Evolutionary conservation across 2,888 invertebrate genomes (phyloP), one percentile per base, ranked within the genome.

Genomic region (Microplitis deprimator): DNA sequence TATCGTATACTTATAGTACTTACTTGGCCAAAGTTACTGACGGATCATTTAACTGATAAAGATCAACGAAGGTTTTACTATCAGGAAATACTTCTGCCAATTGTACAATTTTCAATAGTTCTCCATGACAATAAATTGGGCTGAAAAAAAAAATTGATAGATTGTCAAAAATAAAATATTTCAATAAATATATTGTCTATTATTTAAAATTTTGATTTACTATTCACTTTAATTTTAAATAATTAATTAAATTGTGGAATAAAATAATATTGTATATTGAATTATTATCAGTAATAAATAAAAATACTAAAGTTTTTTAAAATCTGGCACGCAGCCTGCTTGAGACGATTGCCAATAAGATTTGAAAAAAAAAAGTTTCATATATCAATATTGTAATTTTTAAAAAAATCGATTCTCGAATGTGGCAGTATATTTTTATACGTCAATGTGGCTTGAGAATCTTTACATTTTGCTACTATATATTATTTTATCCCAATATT

Each of bases 11-110:
- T 16, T 71, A 67, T 69, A 65, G 20, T 69, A 86, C 89, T 88
- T 80, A 90, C 89, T 89, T 88, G 50, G 83, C 75, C 2, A 88
- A 73, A 0, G 89, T 89, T 20, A 87, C 79, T 1, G 83, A 69
- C 2, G 88, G 87, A 69, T 88, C 87, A 64, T 89, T 76, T 5
- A 83, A 71, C 72, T 89, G 89, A 71, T 82, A 83, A 8, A 86
- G 84, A 80, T 89, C 89, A 40, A 90, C 89, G 77, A 89, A 90
- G n/a, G 85, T 84, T 78, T 90, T 89, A 81, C 89, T 89, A 80
- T 90, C 89, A 3, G 82, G 80, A 76, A 82, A 89, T 17, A 89
- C 65, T 29, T 77, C 81, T 1, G 86, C 79, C 6, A 89, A 70
- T 77, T 89, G 89, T 8, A 89, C 81, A 10, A 84, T 87, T 41